These are phyloP conservation scores for Laterallus jamaicensis DNA, from an alignment of 2,113 vertebrate genomes.

Conservation along the genomic window DNA sequence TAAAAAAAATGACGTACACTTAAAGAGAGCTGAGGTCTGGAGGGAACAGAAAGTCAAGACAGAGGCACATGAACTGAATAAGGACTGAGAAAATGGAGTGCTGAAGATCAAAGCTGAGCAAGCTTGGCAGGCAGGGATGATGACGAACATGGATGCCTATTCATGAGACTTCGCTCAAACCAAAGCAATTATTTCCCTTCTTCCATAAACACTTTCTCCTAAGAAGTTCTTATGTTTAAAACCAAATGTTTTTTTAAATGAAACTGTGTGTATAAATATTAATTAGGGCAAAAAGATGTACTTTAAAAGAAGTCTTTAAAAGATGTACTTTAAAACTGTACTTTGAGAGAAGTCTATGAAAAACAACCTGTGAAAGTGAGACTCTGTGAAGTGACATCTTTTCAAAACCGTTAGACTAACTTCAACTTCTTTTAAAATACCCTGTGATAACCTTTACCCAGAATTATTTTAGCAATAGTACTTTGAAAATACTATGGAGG, in stretches of 20 bases:
- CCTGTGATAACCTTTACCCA: neutral
- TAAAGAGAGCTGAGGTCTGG: neutral
- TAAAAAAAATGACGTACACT: neutral
- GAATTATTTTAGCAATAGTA: constrained; percentile 15
- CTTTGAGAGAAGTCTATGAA: neutral
- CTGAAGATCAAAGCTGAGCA: neutral
- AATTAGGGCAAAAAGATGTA: neutral
- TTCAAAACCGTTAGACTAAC: neutral
- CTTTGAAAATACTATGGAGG: neutral
- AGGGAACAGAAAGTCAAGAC: neutral
- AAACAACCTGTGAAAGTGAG: neutral
- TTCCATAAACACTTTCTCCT: constrained; percentile 18
- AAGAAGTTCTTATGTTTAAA: constrained; percentile 1
- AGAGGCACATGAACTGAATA: neutral
- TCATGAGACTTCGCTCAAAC: neutral
- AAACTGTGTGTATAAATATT: neutral
- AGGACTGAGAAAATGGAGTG: neutral
- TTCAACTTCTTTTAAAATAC: neutral
- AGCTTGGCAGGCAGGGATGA: neutral
- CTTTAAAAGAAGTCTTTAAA: neutral
- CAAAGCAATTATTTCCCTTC: neutral
- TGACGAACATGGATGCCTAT: neutral
- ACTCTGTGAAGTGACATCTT: neutral
- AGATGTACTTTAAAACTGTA: neutral
- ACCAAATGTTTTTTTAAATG: neutral